Evolutionary conservation across 2,888 invertebrate species (phyloP).

Genomic region (Thymelicus lineola): DNA sequence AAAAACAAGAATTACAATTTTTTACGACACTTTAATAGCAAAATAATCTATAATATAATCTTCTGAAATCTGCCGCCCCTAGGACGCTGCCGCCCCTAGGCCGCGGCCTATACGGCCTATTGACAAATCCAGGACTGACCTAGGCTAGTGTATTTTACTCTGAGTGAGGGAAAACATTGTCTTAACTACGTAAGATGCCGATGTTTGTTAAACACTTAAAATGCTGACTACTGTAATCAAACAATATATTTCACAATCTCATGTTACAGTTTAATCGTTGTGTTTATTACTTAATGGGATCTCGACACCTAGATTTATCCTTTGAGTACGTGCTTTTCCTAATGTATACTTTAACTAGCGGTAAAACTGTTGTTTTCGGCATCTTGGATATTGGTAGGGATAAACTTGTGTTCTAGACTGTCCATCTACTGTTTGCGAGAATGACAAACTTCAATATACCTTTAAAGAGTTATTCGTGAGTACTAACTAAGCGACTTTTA

Average conservation of each 20-base stretch:
- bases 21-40: too few relatives aligned
- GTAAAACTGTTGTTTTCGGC: slow-evolving; percentile 20
- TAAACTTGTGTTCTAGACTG: slow-evolving; percentile 16
- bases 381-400: not conserved
- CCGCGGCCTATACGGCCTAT: too few relatives aligned
- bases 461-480: slow-evolving; percentile 41
- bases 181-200: slow-evolving; percentile 4
- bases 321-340: slow-evolving; percentile 6
- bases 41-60: too few relatives aligned
- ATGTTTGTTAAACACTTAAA: slow-evolving; percentile 38
- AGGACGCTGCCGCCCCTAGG: too few relatives aligned
- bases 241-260: slow-evolving; percentile 47
- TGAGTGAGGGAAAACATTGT: not conserved
- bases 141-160: too few relatives aligned
- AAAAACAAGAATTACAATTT: too few relatives aligned
- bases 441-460: slow-evolving; percentile 5
- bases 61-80: too few relatives aligned
- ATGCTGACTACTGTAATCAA: slow-evolving; percentile 49
- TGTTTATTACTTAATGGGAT: not conserved
- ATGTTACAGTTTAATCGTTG: slow-evolving; percentile 2
- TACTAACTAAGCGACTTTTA: slow-evolving; percentile 42
- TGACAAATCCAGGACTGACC: too few relatives aligned
- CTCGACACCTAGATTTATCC: slow-evolving; percentile 3
- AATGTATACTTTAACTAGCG: slow-evolving; percentile 1
- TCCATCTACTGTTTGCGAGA: slow-evolving; percentile 13